Base-by-base conservation (phyloP, 1,140 invertebrate genomes). In the Anoplolepis gracilipes region DNA sequence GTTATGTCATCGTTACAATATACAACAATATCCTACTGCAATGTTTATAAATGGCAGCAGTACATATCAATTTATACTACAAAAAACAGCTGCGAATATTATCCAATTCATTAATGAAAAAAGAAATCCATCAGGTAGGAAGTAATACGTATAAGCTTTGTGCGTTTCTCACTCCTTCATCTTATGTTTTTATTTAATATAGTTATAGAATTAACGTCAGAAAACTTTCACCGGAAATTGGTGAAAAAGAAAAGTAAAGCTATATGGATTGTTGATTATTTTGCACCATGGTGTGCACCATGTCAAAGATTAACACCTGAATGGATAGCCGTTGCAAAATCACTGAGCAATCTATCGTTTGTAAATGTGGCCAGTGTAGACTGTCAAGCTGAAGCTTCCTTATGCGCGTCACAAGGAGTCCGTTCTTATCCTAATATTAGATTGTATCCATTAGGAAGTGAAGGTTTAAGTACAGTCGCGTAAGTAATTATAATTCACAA, bases 1-100 rank as follows among this genome's bases (percentile, higher is more conserved):
- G 13, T 92, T 96, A 25, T 96, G 96, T 91, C 93, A 94, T n/a
- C 94, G 96, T 89, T 96, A 97, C 87, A 96, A 96, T 65, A 96
- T 98, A 65, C 93, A 95, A 42, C 96, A 96, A 7, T 98, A 98
- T 94, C 97, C 97, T 2, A 97, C 97, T 0, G 96, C 97, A 10
- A 96, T 97, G 78, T 94, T 98, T 2, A 97, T 97, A 89, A 97
- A 97, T 90, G 94, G 95, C 4, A 96, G 95, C 57, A 93, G 95
- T 30, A 95, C 96, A 69, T 92, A 96, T 88, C 94, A 95, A 69
- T 97, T 96, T 92, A 95, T 96, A 79, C 96, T 97, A 7, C 95
- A 96, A 39, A 97, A 97, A 90, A 95, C 95, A 73, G 96, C 96
- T 46, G 88, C 93, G 7, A 94, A 96, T 39, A 95, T 98, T 57